Conservation (phyloP, 2,113 vertebrate genomes). For the Phocoena phocoena region DNA sequence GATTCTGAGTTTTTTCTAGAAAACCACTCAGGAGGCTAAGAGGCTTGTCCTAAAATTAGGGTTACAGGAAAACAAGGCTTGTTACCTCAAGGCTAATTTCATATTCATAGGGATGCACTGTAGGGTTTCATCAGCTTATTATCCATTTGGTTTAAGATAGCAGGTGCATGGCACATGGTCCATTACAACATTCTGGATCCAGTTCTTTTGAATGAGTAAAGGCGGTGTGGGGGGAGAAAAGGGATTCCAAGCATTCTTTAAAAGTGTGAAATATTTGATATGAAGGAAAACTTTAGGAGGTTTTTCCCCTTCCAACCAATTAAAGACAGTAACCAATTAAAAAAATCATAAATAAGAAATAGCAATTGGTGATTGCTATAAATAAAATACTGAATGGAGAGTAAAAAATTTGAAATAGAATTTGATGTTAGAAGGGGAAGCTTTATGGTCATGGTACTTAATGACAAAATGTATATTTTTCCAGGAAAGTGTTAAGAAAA, state of each 20-base stretch:
- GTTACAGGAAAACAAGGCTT: not conserved
- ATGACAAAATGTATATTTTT: not conserved
- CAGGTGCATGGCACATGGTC: not conserved
- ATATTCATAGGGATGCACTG: not conserved
- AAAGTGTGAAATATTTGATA: not conserved
- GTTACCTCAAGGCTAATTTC: not conserved
- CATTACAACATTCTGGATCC: not conserved
- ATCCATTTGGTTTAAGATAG: not conserved
- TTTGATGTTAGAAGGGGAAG: not conserved
- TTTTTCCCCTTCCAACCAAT: not conserved
- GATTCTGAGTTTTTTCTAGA: constrained; percentile 1
- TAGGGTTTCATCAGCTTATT: not conserved
- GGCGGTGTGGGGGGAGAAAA: not conserved
- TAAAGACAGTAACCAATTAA: not conserved
- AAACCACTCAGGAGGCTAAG: not conserved
- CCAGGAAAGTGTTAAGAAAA: not conserved
- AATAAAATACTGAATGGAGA: not conserved
- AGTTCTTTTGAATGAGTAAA: not conserved
- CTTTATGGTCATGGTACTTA: not conserved
- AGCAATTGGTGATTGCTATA: not conserved
- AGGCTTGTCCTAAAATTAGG: not conserved
- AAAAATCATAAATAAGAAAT: not conserved
- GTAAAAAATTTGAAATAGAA: not conserved
- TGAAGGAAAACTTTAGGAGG: not conserved
- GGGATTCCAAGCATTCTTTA: not conserved